Conservation (phyloP, 2,797 vertebrate species). For the Pygocentrus nattereri region DNA sequence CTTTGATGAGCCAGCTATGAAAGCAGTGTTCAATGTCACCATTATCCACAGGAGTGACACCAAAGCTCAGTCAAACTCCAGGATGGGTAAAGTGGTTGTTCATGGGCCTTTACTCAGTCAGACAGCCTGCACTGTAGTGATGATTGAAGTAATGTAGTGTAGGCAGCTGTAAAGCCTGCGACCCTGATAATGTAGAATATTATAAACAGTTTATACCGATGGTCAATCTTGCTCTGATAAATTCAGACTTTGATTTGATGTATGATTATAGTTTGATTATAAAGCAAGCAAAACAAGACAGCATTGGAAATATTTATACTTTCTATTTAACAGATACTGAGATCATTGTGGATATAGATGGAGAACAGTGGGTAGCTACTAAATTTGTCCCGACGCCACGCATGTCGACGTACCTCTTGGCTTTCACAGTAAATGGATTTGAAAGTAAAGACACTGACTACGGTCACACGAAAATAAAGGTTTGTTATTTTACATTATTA, state of each 20-base stretch:
- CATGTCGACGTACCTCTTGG: slow-evolving; percentile 83
- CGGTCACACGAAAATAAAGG: slow-evolving; percentile 37
- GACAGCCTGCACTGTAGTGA: background rate
- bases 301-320: background rate
- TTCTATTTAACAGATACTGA: slow-evolving; percentile 6
- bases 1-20: slow-evolving; percentile 84
- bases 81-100: slow-evolving; percentile 9
- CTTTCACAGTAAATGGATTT: slow-evolving; percentile 75
- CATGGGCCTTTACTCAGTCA: background rate
- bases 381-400: slow-evolving; percentile 59
- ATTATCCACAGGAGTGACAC: slow-evolving; percentile 68
- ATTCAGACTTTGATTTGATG: background rate
- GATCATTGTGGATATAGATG: background rate
- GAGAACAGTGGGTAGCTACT: slow-evolving; percentile 67
- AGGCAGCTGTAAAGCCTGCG: background rate
- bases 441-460: rapidly evolving
- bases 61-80: slow-evolving; percentile 63
- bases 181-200: background rate
- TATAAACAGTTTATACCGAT: background rate
- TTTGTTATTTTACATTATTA: slow-evolving; percentile 55
- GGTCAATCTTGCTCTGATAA: too few relatives aligned
- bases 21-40: slow-evolving; percentile 74
- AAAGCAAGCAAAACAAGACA: background rate
- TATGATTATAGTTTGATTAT: background rate
- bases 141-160: background rate